These are phyloP conservation scores for Asarcornis scutulata DNA, from an alignment of 2,113 vertebrate species.

Conservation along the genomic window DNA sequence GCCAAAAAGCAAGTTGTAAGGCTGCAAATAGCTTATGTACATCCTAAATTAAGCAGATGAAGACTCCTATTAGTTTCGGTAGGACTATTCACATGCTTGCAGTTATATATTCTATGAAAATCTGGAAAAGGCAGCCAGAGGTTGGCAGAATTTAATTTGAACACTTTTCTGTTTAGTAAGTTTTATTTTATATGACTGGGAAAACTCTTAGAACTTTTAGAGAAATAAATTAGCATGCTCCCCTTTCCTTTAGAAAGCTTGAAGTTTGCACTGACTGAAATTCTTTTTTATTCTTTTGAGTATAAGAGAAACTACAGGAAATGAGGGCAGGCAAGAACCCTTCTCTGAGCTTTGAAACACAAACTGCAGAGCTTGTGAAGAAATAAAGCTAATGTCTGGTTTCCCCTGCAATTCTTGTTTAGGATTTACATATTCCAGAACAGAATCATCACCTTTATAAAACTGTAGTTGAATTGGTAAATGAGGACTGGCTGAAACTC, in stretches of 20 bases:
- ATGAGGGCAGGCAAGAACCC: background rate
- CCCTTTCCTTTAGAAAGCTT: background rate
- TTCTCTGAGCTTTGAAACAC: background rate
- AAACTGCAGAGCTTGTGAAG: background rate
- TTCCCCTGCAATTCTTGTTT: fast-evolving
- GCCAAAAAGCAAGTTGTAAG: background rate
- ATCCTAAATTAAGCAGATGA: background rate
- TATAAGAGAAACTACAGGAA: background rate
- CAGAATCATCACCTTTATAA: background rate
- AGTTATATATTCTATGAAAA: background rate
- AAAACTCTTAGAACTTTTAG: background rate
- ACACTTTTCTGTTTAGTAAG: background rate
- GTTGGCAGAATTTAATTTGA: background rate
- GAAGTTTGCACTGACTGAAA: background rate
- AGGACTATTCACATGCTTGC: background rate
- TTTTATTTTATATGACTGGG: background rate
- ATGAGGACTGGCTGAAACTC: background rate
- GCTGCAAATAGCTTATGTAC: background rate
- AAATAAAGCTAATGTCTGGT: background rate
- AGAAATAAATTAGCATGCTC: background rate
- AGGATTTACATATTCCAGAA: background rate
- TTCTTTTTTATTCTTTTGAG: background rate
- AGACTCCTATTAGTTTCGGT: background rate
- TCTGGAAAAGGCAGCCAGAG: background rate
- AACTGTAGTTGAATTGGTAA: background rate